Percentiles rank a stretch among this genome's conserved stretches.
phyloP scores from a whole-genome alignment of 2,888 invertebrate species.

The Lissonota sp. region DNA sequence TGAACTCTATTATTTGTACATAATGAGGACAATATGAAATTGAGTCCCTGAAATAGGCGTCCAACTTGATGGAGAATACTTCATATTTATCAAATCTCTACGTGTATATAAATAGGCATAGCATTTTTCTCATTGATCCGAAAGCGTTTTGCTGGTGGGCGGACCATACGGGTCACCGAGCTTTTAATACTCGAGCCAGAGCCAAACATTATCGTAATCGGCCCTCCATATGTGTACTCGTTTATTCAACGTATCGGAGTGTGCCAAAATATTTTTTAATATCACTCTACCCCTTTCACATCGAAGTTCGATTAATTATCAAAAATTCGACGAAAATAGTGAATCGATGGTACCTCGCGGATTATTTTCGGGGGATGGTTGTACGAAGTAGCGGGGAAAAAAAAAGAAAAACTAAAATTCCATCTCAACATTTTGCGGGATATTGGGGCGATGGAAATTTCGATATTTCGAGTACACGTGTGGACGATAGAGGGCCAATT shows the following conservation, averaged over 20 bases:
- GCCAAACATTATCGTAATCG: slow-evolving; percentile 54
- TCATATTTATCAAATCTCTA: not conserved
- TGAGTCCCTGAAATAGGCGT: too few species aligned
- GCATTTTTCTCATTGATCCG: slow-evolving; percentile 38
- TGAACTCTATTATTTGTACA: too few species aligned
- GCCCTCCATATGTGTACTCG: not conserved
- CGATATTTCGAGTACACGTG: slow-evolving; percentile 19
- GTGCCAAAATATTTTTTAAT: slow-evolving; percentile 60
- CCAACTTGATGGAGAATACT: not conserved
- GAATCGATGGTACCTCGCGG: too few species aligned
- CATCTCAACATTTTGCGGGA: slow-evolving; percentile 1
- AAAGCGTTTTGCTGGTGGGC: slow-evolving; percentile 59
- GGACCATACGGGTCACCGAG: slow-evolving; percentile 64
- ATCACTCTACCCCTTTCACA: slow-evolving; percentile 36
- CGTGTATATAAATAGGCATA: slow-evolving; percentile 2
- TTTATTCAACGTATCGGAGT: slow-evolving; percentile 34
- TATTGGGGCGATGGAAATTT: slow-evolving; percentile 26
- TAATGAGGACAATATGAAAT: too few species aligned
- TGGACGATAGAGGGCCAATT: slow-evolving; percentile 74
- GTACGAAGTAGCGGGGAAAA: not conserved
- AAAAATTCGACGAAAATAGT: slow-evolving; percentile 15
- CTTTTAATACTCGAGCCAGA: slow-evolving; percentile 61
- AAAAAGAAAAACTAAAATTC: slow-evolving; percentile 17
- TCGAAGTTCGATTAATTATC: slow-evolving; percentile 62
- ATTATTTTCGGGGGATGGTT: too few species aligned